Evolutionary conservation across 2,888 invertebrate genomes (phyloP).

Genomic region (Harmothoe impar): DNA sequence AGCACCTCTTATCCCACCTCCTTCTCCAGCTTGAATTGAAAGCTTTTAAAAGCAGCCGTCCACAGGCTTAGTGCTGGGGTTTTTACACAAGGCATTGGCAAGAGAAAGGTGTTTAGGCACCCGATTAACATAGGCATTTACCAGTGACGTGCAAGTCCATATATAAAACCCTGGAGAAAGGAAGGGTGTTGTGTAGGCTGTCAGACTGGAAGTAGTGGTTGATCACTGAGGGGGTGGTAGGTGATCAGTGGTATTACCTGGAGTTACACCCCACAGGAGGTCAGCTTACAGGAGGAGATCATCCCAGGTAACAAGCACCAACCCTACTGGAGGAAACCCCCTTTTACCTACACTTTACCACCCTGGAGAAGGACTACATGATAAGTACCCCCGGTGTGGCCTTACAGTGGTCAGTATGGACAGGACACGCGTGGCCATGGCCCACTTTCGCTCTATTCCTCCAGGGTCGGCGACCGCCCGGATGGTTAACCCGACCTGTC

Average conservation of each 20-base stretch:
- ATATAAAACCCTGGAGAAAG: background rate
- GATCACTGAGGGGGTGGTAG: background rate
- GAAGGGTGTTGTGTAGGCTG: background rate
- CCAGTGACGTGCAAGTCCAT: background rate
- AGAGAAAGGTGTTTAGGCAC: background rate
- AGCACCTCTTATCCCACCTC: background rate
- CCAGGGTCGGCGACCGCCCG: constrained; percentile 8
- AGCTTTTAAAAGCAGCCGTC: background rate
- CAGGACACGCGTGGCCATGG: constrained; percentile 5
- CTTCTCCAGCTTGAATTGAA: background rate
- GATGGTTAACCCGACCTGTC: constrained; percentile 52
- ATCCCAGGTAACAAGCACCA: background rate
- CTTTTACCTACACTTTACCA: background rate
- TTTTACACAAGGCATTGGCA: background rate
- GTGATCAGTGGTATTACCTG: background rate
- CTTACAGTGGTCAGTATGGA: constrained; percentile 17
- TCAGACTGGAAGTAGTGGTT: background rate
- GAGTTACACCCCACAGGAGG: background rate
- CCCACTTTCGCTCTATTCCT: constrained; percentile 36
- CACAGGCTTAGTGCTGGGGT: background rate
- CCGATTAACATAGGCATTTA: background rate
- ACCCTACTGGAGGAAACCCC: no score
- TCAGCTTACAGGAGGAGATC: constrained; percentile 23
- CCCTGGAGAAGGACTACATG: background rate
- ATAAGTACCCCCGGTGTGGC: background rate